These are phyloP conservation scores for Drosophila paramelanica DNA, from an alignment of 2,888 invertebrate genomes.

Conservation along the genomic window DNA sequence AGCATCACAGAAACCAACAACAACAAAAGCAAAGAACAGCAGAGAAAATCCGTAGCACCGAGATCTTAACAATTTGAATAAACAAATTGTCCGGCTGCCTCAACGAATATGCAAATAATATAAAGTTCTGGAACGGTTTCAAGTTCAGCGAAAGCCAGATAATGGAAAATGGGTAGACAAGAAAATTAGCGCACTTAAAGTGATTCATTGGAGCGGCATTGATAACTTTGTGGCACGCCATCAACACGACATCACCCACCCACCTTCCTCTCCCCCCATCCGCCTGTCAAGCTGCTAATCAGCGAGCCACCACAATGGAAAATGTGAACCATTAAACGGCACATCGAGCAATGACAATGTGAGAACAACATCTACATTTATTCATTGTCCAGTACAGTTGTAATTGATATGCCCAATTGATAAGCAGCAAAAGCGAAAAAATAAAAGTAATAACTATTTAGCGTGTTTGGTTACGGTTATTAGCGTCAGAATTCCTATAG, in stretches of 20 bases:
- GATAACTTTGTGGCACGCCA: slow-evolving; percentile 74
- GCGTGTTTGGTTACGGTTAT: neutral
- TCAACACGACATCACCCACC: slow-evolving; percentile 1
- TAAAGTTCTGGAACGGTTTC: slow-evolving; percentile 27
- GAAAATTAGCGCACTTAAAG: slow-evolving; percentile 64
- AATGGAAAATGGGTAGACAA: slow-evolving; percentile 41
- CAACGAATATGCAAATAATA: slow-evolving; percentile 50
- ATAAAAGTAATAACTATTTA: slow-evolving; percentile 8
- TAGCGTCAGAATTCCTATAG: neutral
- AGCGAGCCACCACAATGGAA: slow-evolving; percentile 41
- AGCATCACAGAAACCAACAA: slow-evolving; percentile 44
- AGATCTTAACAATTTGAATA: slow-evolving; percentile 70
- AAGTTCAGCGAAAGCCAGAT: slow-evolving; percentile 18
- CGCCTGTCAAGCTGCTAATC: slow-evolving; percentile 31
- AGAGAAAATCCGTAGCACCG: slow-evolving; percentile 24
- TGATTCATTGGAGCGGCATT: slow-evolving; percentile 67
- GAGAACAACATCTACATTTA: slow-evolving; percentile 31
- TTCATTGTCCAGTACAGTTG: neutral
- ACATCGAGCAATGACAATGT: slow-evolving; percentile 42
- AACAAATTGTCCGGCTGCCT: slow-evolving; percentile 56
- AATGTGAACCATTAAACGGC: slow-evolving; percentile 41
- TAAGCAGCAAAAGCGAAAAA: neutral
- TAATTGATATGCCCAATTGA: slow-evolving; percentile 20
- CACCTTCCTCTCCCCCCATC: neutral
- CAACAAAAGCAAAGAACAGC: neutral